Conservation (phyloP, 2,797 vertebrate species). For the Thalassophryne amazonica region DNA sequence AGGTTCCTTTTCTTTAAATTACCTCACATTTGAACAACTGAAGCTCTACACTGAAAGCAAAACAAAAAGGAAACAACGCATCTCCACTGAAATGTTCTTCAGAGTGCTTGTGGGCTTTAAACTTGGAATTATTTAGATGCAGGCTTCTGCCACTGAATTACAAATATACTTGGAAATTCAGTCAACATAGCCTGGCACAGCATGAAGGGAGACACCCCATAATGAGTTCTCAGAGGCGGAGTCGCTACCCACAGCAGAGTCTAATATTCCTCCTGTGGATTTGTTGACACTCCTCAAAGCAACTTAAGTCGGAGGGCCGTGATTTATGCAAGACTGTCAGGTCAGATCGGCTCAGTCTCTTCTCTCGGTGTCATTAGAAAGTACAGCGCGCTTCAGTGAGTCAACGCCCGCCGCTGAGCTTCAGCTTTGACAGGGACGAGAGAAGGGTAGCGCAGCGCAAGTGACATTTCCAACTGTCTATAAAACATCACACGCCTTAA, state of each 20-base stretch:
- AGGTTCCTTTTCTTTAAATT: constrained; percentile 5
- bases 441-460: constrained; percentile 55
- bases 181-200: constrained; percentile 51
- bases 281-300: constrained; percentile 72
- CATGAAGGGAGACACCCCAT: constrained; percentile 60
- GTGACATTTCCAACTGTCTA: constrained; percentile 68
- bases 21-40: neutral
- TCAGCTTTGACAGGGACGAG: constrained; percentile 63
- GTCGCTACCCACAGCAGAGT: constrained; percentile 59
- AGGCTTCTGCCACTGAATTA: constrained; percentile 42
- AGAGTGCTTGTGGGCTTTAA: constrained; percentile 22
- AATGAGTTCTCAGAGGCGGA: constrained; percentile 65
- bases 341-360: constrained; percentile 71
- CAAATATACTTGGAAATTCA: constrained; percentile 54
- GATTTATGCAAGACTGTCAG: constrained; percentile 76
- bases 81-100: constrained; percentile 26
- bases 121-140: constrained; percentile 44
- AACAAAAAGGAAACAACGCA: constrained; percentile 26
- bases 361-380: constrained; percentile 69
- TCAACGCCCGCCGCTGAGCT: constrained; percentile 63
- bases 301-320: constrained; percentile 68
- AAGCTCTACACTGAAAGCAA: constrained; percentile 8
- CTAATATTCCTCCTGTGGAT: constrained; percentile 68
- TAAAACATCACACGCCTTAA: constrained; percentile 56
- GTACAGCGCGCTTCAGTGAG: constrained; percentile 69